These are phyloP conservation scores for Rotaria socialis DNA, from an alignment of 2,888 invertebrate species.

Conservation along the genomic window DNA sequence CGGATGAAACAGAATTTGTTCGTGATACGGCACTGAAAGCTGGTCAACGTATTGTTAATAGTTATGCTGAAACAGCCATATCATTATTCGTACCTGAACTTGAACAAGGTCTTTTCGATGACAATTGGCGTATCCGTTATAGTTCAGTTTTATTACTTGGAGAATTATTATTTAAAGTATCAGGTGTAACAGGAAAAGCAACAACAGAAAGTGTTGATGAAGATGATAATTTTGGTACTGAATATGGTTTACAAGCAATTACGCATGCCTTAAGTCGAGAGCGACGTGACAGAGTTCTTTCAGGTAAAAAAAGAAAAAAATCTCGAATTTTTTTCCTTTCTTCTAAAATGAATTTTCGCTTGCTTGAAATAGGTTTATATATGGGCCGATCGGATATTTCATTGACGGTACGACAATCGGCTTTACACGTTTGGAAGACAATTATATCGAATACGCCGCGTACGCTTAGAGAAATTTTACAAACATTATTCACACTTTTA, in stretches of 20 bases:
- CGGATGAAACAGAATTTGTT: slow-evolving; percentile 97
- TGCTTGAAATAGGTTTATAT: slow-evolving; percentile 82
- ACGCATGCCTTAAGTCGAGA: slow-evolving; percentile 81
- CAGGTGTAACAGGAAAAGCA: slow-evolving; percentile 95
- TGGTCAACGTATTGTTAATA: slow-evolving; percentile 88
- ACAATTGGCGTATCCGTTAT: slow-evolving; percentile 92
- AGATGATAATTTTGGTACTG: slow-evolving; percentile 97
- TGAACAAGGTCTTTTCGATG: slow-evolving; percentile 88
- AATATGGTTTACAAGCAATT: slow-evolving; percentile 71
- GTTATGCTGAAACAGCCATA: slow-evolving; percentile 91
- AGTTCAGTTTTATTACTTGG: slow-evolving; percentile 89
- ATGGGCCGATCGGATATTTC: slow-evolving; percentile 96
- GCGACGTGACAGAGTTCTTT: slow-evolving; percentile 74
- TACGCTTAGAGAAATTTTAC: slow-evolving; percentile 88
- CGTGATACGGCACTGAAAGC: slow-evolving; percentile 92
- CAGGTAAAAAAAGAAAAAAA: slow-evolving; percentile 58
- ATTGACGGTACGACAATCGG: slow-evolving; percentile 90
- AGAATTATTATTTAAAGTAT: slow-evolving; percentile 87
- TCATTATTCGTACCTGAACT: slow-evolving; percentile 84
- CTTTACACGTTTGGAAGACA: slow-evolving; percentile 98
- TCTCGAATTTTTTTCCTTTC: no score
- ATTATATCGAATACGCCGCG: slow-evolving; percentile 95
- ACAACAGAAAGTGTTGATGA: slow-evolving; percentile 94
- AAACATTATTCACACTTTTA: slow-evolving; percentile 71
- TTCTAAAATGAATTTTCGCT: background rate